Evolutionary conservation across 1,140 invertebrate species (phyloP), one percentile per base, ranked within the genome.

Genomic region (Asobara japonica): DNA sequence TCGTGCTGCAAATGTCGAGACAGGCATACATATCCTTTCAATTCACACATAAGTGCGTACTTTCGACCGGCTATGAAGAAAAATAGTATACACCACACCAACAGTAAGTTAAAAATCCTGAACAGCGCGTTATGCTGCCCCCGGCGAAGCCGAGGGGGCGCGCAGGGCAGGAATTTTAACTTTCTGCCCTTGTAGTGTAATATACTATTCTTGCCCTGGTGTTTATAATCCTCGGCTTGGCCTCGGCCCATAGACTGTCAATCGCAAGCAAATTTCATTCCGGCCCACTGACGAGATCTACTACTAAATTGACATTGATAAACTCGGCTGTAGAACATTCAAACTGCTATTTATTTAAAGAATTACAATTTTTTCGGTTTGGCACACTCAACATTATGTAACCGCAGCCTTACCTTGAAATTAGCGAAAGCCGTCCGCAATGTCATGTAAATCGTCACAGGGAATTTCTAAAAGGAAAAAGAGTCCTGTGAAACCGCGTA

Each of bases 401-500:
- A 22, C 18, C 51, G 18, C 18, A 10, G 51, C 22, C 20, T 56
- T 10, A 56, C 51, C 51, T 56, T 56, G 51, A 56, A 56, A 56
- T 56, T 25, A 56, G 51, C 51, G 10, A 56, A 18, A 51, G 51
- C 3, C 3, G n/a, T 51, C 18, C 20, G 2, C 18, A 51, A 18
- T 51, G 45, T 51, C n/a, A 66, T 66, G 38, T 66, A 66, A 36
- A 66, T 66, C 25, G 20, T 27, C 36, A 41, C 45, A 64, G 22
- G 61, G 62, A n/a, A n/a, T 71, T 71, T 61, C 16, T 45, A 45
- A 64, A 64, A 25, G 61, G 22, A 56, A 56, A 22, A 56, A 27
- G 51, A 18, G 69, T 65, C 69, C 51, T 65, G 69, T 31, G 29
- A 71, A 71, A 71, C 69, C 62, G 56, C 69, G 62, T 25, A 41